Base-by-base conservation (phyloP, 64 coral and sea anemone species). In the Stylophora pistillata region DNA sequence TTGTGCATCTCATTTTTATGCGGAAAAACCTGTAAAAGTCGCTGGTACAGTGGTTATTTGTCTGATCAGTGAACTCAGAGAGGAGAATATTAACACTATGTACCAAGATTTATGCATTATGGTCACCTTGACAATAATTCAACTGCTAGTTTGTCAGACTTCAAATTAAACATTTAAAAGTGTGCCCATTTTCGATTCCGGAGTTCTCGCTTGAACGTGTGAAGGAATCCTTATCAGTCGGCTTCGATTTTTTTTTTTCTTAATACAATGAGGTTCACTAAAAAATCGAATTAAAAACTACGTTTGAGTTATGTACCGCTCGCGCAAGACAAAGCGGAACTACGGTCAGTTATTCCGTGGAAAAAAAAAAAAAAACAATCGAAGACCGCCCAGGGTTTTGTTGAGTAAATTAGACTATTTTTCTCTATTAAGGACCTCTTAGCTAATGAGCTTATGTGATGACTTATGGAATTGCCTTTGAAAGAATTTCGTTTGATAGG, bases 381-480 rank as follows among this genome's bases (percentile, higher is more conserved):
- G 13, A 23, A n/a, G 53, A 73, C 90, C 81, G 81, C 90, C 90
- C 61, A 13, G 2, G 15, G 73, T 77, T 86, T 91, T 91, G 82
- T 91, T 9, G 13, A 30, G 15, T 15, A 78, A 91, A 91, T 91
- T 91, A 86, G 71, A 26, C 86, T 30, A 86, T 86, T 77, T 86
- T 86, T 52, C 58, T 56, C 73, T 63, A 86, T 86, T 91, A 91
- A 86, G 58, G 58, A 16, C 82, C 76, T 86, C 86, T 55, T 31
- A 71, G 54, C 76, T 91, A 91, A 74, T 91, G 60, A 91, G 72
- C 72, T 91, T 68, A 71, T 66, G 74, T 53, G 53, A 78, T 73
- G 75, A 85, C 81, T 27, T 73, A 20, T 47, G 20, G 70, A 78
- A 86, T 86, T 68, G 60, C 59, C 78, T 71, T 71, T 84, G 60